Conservation (phyloP, 2,113 vertebrate species). For the Tenebrosternarchus preto region DNA sequence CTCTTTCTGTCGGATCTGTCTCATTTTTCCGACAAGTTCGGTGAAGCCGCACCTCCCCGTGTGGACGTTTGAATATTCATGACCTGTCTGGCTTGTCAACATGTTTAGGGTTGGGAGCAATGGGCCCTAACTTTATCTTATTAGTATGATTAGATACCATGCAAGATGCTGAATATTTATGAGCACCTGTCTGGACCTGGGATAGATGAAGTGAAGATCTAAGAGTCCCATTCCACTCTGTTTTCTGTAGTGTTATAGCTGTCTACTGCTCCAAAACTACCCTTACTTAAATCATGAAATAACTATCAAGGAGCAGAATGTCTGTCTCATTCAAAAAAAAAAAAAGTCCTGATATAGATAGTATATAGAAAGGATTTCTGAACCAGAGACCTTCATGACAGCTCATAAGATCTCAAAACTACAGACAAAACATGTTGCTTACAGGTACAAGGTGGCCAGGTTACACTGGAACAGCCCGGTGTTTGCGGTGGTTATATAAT, state of each 20-base stretch:
- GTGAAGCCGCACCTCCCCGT: background rate
- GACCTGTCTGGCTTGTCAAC: constrained; percentile 9
- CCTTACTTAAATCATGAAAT: background rate
- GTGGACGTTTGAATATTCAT: constrained; percentile 36
- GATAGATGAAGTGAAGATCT: background rate
- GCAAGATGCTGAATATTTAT: constrained; percentile 41
- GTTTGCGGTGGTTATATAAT: constrained; percentile 31
- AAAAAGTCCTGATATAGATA: background rate
- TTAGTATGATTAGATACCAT: constrained; percentile 38
- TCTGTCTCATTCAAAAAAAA: no score
- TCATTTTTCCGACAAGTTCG: background rate
- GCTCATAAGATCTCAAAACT: no score
- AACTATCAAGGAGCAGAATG: no score
- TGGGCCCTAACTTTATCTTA: constrained; percentile 12
- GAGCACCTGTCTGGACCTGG: constrained; percentile 21
- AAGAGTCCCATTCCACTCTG: background rate
- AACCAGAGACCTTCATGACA: no score
- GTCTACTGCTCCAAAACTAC: background rate
- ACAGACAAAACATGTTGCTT: background rate
- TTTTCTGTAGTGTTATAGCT: background rate
- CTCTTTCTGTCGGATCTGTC: background rate
- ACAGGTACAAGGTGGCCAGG: background rate
- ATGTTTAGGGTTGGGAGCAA: constrained; percentile 12
- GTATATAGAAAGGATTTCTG: background rate
- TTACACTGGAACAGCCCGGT: background rate